Evolutionary conservation across 2,888 invertebrate species (phyloP).

Genomic region (Subacronicta megacephala): DNA sequence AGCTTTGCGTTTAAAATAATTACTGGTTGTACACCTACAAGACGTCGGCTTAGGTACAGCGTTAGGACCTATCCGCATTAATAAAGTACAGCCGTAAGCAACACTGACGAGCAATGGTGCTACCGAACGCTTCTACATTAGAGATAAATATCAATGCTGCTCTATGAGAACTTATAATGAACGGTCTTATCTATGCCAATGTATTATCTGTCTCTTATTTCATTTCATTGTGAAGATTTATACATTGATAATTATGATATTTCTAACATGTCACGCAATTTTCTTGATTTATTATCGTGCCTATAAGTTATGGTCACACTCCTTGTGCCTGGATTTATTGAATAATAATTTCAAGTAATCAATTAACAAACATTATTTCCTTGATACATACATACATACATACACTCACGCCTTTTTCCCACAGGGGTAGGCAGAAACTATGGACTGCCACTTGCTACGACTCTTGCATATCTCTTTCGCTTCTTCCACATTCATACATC

Average conservation of each 20-base stretch:
- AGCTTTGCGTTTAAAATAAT: conserved; percentile 76
- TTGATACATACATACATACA: no score
- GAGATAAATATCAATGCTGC: conserved; percentile 57
- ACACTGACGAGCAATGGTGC: conserved; percentile 37
- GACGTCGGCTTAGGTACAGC: conserved; percentile 43
- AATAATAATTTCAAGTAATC: conserved; percentile 1
- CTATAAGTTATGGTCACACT: conserved; percentile 17
- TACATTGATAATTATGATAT: conserved; percentile 33
- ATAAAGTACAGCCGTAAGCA: conserved; percentile 59
- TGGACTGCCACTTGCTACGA: no score
- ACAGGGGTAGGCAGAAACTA: no score
- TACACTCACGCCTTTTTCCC: no score
- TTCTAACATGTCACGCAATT: conserved; percentile 27
- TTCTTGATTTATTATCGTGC: conserved; percentile 20
- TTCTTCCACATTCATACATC: no score
- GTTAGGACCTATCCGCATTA: conserved; percentile 49
- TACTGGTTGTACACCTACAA: conserved; percentile 65
- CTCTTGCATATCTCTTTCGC: no score
- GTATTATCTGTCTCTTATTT: conserved; percentile 31
- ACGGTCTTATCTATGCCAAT: conserved; percentile 32
- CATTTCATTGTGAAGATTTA: conserved; percentile 29
- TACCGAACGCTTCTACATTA: conserved; percentile 52
- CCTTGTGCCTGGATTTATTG: not conserved
- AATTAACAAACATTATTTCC: not conserved
- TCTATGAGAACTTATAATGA: conserved; percentile 41